A percentile compares a stretch with the other conserved stretches of the same genome.
Conservation (phyloP, 2,797 vertebrate genomes). For the Platyrinchus mystaceus region DNA sequence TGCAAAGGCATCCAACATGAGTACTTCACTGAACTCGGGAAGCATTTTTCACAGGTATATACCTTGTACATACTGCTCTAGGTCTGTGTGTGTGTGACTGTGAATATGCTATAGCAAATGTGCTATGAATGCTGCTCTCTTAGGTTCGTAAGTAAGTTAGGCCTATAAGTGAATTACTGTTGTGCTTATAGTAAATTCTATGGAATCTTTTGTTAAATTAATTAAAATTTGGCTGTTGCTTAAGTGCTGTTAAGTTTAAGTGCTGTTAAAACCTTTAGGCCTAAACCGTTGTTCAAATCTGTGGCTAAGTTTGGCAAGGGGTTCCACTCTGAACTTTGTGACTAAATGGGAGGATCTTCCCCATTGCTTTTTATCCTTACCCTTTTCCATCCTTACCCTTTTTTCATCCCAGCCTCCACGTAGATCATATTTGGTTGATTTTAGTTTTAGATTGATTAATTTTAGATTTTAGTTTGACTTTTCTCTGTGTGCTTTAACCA, state of each 20-base stretch:
- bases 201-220: neutral
- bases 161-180: neutral
- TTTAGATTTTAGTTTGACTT: neutral
- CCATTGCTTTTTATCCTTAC: neutral
- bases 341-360: neutral
- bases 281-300: neutral
- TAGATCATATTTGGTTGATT: neutral
- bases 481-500: neutral
- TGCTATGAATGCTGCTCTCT: neutral
- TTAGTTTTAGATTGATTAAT: neutral
- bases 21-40: neutral
- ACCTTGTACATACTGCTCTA: neutral
- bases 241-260: neutral
- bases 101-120: neutral
- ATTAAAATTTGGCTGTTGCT: neutral
- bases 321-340: neutral
- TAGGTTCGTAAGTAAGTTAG: neutral
- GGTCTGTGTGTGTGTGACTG: neutral
- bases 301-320: neutral
- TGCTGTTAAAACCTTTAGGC: neutral
- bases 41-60: neutral
- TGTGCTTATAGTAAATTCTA: neutral
- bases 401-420: neutral
- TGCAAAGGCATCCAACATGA: neutral
- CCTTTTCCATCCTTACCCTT: neutral